Evolutionary conservation across 2,113 vertebrate genomes (phyloP).

Genomic region (Triplophysa rosa): DNA sequence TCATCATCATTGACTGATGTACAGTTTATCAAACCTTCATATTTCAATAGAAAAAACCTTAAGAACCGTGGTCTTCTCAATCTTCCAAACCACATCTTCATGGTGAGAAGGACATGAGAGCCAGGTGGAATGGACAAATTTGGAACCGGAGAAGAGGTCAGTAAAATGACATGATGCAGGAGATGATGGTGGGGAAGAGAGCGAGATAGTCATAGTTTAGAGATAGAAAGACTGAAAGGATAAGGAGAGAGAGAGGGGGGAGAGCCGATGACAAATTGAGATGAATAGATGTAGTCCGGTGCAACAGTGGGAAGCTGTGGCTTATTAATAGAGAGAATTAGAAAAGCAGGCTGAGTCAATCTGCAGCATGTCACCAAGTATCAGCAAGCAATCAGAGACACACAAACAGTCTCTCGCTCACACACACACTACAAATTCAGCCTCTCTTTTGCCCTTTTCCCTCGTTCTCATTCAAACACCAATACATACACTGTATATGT

Average conservation of each 20-base stretch:
- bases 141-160: slow-evolving; percentile 48
- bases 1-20: slow-evolving; percentile 62
- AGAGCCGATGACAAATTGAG: slow-evolving; percentile 79
- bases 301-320: slow-evolving; percentile 74
- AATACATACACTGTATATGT: neutral
- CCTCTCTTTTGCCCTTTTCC: slow-evolving; percentile 11
- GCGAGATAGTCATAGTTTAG: slow-evolving; percentile 1
- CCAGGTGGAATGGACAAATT: slow-evolving; percentile 56
- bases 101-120: slow-evolving; percentile 27
- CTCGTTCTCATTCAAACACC: neutral
- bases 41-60: slow-evolving; percentile 63
- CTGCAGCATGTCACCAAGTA: slow-evolving; percentile 77
- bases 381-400: slow-evolving; percentile 74
- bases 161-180: slow-evolving; percentile 47
- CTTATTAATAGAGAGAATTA: slow-evolving; percentile 83
- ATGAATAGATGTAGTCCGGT: slow-evolving; percentile 82
- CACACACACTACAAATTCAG: neutral
- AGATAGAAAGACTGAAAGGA: neutral
- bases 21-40: slow-evolving; percentile 71
- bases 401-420: slow-evolving; percentile 51
- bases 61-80: slow-evolving; percentile 60
- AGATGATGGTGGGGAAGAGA: slow-evolving; percentile 35
- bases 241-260: slow-evolving; percentile 35
- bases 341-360: slow-evolving; percentile 78
- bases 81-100: slow-evolving; percentile 64